Evolutionary conservation across 2,888 invertebrate genomes (phyloP), one percentile per base, ranked within the genome.

Genomic region (Cataglyphis altisquamis): DNA sequence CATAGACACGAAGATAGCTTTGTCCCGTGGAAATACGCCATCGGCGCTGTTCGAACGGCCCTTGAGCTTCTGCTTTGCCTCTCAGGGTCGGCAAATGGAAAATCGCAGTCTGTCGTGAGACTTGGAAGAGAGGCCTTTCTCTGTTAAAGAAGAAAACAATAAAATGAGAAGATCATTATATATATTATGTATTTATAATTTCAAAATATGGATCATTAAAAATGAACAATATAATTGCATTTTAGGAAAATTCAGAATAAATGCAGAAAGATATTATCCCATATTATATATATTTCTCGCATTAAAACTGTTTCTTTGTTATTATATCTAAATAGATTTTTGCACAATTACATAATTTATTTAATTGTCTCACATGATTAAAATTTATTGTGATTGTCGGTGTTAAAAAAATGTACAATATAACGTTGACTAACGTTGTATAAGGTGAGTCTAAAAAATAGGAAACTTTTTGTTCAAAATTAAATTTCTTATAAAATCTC

Each of bases 1-100:
- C 88, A 86, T 88, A 86, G 90, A 86, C 91, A 83, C 83, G 74
- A 82, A 90, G 89, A 91, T 91, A 91, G 90, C 91, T 90, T 90
- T 91, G 90, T 90, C 90, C 72, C 84, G 83, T 63, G 87, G 88
- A 89, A 88, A 89, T 84, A 74, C 45, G 84, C 78, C 83, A 80
- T 83, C 73, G 81, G 82, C 77, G 75, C 82, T 73, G 84, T 83
- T 64, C 48, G 57, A 77, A 82, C 32, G n/a, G 39, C 5, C 32
- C 36, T 12, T n/a, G 32, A 55, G 78, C 70, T 70, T 48, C 36
- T 45, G 45, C 60, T 70, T 68, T 45, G 45, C 32, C 41, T 0
- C 8, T 15, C n/a, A 36, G 4, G 4, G 25, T 9, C 8, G 36
- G 18, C 18, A 3, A n/a, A n/a, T 21, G 60, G 32, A 70, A 78